Percentiles rank a stretch among this genome's conserved stretches.
These are phyloP conservation scores for Setipinna tenuifilis DNA, from an alignment of 2,797 vertebrate species.

Conservation along the genomic window DNA sequence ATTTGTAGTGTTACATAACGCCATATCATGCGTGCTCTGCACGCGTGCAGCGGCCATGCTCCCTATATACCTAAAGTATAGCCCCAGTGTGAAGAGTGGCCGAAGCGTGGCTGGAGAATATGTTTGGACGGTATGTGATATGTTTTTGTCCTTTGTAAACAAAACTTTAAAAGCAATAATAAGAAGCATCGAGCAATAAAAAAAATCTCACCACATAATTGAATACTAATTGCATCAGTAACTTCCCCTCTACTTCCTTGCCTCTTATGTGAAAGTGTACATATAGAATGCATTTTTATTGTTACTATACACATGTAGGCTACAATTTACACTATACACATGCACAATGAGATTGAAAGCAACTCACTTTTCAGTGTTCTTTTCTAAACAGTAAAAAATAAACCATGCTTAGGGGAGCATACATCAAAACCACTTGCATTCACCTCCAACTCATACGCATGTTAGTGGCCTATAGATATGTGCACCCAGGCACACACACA, in stretches of 20 bases:
- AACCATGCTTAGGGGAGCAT: neutral
- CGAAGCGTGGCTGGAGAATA: constrained; percentile 8
- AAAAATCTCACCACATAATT: neutral
- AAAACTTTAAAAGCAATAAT: neutral
- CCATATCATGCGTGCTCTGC: constrained; percentile 11
- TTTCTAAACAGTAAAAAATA: neutral
- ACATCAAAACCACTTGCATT: neutral
- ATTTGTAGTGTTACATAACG: neutral
- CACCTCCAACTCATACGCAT: neutral
- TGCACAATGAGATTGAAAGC: no score
- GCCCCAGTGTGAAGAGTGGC: constrained; percentile 4
- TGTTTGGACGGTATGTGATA: neutral
- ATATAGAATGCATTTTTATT: no score
- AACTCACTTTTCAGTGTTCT: no score
- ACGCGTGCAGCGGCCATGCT: neutral
- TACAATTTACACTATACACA: no score
- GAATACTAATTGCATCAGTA: neutral
- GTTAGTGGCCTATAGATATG: neutral
- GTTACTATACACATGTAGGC: no score
- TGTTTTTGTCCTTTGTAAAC: neutral
- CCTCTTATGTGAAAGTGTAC: neutral
- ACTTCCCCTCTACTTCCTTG: neutral
- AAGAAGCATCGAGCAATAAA: no score
- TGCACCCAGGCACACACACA: neutral
- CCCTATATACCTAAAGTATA: neutral